Evolutionary conservation across 2,797 vertebrate species (phyloP).

Genomic region (Sorex maritimensis): DNA sequence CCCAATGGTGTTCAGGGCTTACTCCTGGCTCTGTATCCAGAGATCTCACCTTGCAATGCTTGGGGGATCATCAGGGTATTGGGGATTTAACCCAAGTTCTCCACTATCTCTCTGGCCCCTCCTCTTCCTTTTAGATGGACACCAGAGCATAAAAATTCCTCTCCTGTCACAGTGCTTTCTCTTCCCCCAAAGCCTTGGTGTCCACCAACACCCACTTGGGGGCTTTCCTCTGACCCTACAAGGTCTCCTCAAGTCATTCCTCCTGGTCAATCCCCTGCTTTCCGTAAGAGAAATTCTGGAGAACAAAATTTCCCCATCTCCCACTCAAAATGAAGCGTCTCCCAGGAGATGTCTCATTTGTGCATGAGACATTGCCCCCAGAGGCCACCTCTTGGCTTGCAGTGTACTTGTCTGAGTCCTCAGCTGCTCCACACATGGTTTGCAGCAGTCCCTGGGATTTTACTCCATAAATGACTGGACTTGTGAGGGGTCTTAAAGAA

Average conservation of each 20-base stretch:
- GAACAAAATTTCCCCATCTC: background rate
- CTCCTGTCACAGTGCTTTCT: background rate
- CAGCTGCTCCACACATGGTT: background rate
- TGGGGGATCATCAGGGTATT: no score
- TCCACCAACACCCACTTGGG: background rate
- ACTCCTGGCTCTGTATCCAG: no score
- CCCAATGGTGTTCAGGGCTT: no score
- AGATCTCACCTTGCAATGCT: no score
- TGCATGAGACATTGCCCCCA: background rate
- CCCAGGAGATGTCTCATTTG: background rate
- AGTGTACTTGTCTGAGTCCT: background rate
- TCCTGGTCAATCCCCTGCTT: background rate
- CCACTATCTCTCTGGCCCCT: no score
- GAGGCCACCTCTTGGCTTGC: background rate
- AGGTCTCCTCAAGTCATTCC: background rate
- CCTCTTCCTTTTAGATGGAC: background rate
- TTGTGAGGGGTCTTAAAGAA: conserved; percentile 42
- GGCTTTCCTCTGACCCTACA: background rate
- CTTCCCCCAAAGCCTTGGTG: background rate
- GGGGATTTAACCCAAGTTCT: no score
- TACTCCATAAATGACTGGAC: background rate
- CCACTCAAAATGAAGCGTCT: background rate
- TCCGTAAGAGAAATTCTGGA: conserved; percentile 37
- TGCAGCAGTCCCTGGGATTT: background rate
- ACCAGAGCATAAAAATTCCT: background rate